Evolutionary conservation across 2,113 vertebrate species (phyloP).

Genomic region (Lates calcarifer): DNA sequence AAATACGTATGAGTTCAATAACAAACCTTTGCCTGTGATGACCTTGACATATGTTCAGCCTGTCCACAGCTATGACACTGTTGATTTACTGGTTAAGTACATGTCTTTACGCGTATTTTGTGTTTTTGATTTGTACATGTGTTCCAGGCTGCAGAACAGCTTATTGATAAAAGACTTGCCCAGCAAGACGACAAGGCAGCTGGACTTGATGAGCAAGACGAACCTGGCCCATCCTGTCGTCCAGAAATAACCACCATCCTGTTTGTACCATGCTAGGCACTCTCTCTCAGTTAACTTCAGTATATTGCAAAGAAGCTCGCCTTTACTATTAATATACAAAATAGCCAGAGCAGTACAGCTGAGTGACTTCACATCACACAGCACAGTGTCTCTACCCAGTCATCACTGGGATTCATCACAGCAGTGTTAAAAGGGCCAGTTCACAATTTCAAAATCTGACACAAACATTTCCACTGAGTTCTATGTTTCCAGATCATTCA

Average conservation of each 20-base stretch:
- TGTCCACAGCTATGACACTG: neutral
- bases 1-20: too few relatives aligned
- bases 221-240: neutral
- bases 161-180: conserved; percentile 17
- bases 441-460: neutral
- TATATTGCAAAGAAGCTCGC: neutral
- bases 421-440: neutral
- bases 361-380: neutral
- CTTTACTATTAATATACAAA: neutral
- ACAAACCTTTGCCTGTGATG: neutral
- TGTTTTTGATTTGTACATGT: conserved; percentile 12
- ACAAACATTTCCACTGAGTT: neutral
- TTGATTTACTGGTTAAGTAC: neutral
- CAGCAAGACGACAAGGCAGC: neutral
- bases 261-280: conserved; percentile 12
- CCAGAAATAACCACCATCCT: neutral
- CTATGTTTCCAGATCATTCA: too few relatives aligned
- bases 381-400: neutral
- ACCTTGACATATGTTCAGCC: neutral
- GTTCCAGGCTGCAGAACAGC: conserved; percentile 64
- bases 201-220: neutral
- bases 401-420: neutral
- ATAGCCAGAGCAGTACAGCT: neutral
- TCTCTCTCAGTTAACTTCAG: neutral
- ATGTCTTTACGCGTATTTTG: neutral